These are phyloP conservation scores for Eupleurogrammus muticus DNA, from an alignment of 2,797 vertebrate genomes.

Conservation along the genomic window DNA sequence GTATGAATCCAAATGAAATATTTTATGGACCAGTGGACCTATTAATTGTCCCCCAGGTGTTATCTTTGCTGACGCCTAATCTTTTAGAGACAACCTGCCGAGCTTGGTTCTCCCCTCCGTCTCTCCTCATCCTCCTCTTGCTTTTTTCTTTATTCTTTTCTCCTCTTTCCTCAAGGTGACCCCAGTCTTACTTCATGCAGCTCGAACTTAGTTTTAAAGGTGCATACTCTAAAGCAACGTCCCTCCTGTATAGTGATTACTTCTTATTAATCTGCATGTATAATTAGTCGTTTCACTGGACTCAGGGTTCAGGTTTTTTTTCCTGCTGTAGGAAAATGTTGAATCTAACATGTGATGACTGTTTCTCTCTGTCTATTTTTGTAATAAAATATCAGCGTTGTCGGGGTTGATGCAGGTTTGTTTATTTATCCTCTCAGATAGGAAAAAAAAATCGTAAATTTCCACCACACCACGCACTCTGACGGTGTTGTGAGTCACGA, in stretches of 20 bases:
- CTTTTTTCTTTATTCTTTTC: conserved; percentile 62
- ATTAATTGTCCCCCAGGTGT: conserved; percentile 93
- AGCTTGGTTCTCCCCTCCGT: conserved; percentile 73
- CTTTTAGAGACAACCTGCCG: conserved; percentile 86
- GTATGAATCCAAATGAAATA: conserved; percentile 92
- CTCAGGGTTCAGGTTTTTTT: no score
- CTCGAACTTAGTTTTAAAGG: conserved; percentile 28
- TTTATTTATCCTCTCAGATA: no score
- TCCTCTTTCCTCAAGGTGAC: conserved; percentile 72
- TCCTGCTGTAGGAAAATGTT: no score
- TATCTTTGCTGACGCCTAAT: conserved; percentile 90
- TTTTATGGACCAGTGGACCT: conserved; percentile 93
- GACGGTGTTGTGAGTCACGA: background rate
- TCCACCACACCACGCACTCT: background rate
- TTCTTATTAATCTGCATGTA: no score
- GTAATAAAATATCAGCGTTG: no score
- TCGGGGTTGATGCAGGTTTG: no score
- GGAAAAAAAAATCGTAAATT: no score
- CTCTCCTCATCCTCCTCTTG: conserved; percentile 68
- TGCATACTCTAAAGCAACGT: conserved; percentile 12
- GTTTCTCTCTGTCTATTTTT: no score
- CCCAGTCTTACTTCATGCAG: conserved; percentile 35
- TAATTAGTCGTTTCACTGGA: no score
- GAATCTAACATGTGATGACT: no score
- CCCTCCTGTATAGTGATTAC: background rate